Percentiles rank a stretch among this genome's conserved stretches.
These are phyloP conservation scores for Drosophila persimilis DNA, from an alignment of 1,140 invertebrate species.

Conservation along the genomic window DNA sequence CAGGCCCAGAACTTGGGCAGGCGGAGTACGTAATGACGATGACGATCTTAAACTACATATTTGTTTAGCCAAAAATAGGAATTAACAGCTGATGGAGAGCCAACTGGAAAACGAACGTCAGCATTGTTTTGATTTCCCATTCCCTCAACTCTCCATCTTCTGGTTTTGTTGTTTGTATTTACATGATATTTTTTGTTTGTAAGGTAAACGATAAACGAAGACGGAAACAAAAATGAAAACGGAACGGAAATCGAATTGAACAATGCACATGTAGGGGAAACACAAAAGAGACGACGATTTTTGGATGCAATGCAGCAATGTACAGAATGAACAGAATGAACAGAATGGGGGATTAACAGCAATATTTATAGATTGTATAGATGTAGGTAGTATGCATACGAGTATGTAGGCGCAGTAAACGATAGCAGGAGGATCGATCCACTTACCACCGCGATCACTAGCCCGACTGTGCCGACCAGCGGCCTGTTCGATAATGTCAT, in stretches of 20 bases:
- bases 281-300: constrained; percentile 59
- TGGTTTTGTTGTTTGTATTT: constrained; percentile 44
- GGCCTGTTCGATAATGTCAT: constrained; percentile 98
- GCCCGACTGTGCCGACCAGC: constrained; percentile 92
- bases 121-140: constrained; percentile 18
- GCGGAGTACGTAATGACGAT: background rate
- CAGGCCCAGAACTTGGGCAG: constrained; percentile 2
- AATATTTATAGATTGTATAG: constrained; percentile 8
- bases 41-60: constrained; percentile 32
- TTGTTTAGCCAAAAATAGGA: constrained; percentile 23
- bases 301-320: constrained; percentile 45
- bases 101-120: constrained; percentile 14
- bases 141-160: background rate
- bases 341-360: constrained; percentile 19
- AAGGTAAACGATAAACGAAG: too few relatives aligned
- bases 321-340: constrained; percentile 52
- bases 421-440: constrained; percentile 5
- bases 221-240: background rate
- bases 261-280: constrained; percentile 64
- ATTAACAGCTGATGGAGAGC: constrained; percentile 11
- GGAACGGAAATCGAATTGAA: constrained; percentile 26
- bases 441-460: constrained; percentile 93
- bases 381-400: too few relatives aligned
- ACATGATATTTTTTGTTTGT: constrained; percentile 33
- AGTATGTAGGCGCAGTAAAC: too few relatives aligned